These are phyloP conservation scores for Nemotelus nigrinus DNA, from an alignment of 2,888 invertebrate species.

Conservation along the genomic window DNA sequence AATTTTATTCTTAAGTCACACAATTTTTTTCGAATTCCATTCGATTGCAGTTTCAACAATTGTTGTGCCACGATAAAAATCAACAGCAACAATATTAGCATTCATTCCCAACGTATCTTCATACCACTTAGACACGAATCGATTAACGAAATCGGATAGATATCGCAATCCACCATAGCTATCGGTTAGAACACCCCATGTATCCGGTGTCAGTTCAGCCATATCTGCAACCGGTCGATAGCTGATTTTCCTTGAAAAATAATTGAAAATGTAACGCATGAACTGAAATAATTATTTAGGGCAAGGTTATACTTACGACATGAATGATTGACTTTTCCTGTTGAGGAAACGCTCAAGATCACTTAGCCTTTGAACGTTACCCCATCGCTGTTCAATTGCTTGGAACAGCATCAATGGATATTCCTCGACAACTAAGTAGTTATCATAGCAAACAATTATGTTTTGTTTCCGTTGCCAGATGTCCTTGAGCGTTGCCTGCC, in stretches of 20 bases:
- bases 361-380: constrained; percentile 69
- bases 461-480: constrained; percentile 67
- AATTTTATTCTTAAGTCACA: constrained; percentile 19
- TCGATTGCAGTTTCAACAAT: constrained; percentile 66
- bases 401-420: constrained; percentile 66
- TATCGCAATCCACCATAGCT: constrained; percentile 70
- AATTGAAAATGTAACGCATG: constrained; percentile 5
- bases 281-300: constrained; percentile 54
- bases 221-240: constrained; percentile 70
- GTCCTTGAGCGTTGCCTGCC: constrained; percentile 65
- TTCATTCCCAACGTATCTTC: constrained; percentile 66
- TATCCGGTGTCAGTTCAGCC: constrained; percentile 75
- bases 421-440: constrained; percentile 60
- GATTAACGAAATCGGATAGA: constrained; percentile 72
- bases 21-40: constrained; percentile 59
- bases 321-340: constrained; percentile 57
- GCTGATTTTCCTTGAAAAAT: constrained; percentile 55
- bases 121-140: constrained; percentile 70
- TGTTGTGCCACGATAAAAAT: constrained; percentile 71
- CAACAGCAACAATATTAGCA: constrained; percentile 72
- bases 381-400: constrained; percentile 74
- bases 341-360: constrained; percentile 68
- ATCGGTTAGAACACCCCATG: constrained; percentile 69
- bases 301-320: constrained; percentile 60
- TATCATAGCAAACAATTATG: constrained; percentile 68